Evolutionary conservation across 2,797 vertebrate species (phyloP).

Genomic region (Leuciscus waleckii): DNA sequence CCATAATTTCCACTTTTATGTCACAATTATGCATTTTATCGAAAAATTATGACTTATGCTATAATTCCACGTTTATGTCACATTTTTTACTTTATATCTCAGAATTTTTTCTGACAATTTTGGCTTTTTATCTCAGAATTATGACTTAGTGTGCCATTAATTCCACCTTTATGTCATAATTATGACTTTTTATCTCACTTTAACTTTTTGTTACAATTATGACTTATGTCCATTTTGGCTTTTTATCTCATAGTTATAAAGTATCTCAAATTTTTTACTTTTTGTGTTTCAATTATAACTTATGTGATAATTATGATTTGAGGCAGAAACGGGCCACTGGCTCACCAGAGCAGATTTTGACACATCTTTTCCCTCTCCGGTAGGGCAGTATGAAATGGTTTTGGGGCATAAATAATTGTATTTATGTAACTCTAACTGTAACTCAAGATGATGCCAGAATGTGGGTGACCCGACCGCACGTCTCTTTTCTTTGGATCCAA

Average conservation of each 20-base stretch:
- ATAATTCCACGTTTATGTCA: background rate
- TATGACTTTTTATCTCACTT: background rate
- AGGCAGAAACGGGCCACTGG: background rate
- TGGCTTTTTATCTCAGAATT: background rate
- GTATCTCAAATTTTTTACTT: background rate
- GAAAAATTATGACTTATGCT: background rate
- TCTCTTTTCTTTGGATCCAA: slow-evolving; percentile 32
- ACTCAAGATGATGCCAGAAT: background rate
- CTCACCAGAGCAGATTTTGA: background rate
- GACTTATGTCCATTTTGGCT: background rate
- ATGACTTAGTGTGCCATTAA: background rate
- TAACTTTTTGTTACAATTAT: background rate
- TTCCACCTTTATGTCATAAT: background rate
- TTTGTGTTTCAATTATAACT: background rate
- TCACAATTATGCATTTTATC: background rate
- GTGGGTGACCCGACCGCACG: slow-evolving; percentile 29
- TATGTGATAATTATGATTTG: background rate
- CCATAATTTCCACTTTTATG: background rate
- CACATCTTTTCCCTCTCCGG: background rate
- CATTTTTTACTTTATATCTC: background rate
- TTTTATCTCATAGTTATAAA: background rate
- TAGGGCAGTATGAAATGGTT: background rate
- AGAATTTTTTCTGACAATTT: background rate
- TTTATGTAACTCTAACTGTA: background rate
- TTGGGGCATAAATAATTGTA: background rate